Base-by-base conservation (phyloP, 1,140 invertebrate species). In the Drosophila obscura region DNA sequence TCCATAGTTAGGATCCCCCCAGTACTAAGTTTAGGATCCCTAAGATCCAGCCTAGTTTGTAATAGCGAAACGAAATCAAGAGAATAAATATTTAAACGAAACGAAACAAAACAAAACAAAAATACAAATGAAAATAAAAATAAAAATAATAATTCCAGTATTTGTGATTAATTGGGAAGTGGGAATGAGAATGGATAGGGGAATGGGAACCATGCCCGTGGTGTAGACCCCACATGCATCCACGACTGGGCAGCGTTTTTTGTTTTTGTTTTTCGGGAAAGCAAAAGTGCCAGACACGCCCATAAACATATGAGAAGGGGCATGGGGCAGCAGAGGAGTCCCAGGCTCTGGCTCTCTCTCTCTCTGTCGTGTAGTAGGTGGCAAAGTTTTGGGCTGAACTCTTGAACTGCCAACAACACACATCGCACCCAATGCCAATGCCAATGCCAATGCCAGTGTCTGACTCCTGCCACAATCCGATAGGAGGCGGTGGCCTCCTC, bases 41-140 rank as follows among this genome's bases (percentile, higher is more conserved):
- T 83, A 85, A 84, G 81, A 13, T 16, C 49, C 43, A 5, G 2
- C 19, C 19, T 87, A 87, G 78, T 69, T 75, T 75, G 35, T 81
- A 85, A 87, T 87, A 87, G 82, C 82, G 72, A 87, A 85, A 85
- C 69, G 80, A 74, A 85, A 84, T 64, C 64, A 84, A 84, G 67
- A 73, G 66, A 82, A 82, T 78, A 73, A 80, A 79, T 75, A 73
- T 77, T 55, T 61, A 76, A 35, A 56, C 22, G 22, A 64, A 49
- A 19, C 19, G 19, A 19, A 19, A 19, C 19, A 19, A 19, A 19
- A 19, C 2, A 19, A 15, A 48, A 39, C 63, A 66, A 58, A 61
- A 59, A 69, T 55, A 45, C 39, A 43, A 77, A 77, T 57, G 31
- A 65, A 58, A 68, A 43, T 19, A 41, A 68, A 49, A 28, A 59